Conservation (phyloP, 1,140 invertebrate genomes). For the Thalassaphorura encarpata region DNA sequence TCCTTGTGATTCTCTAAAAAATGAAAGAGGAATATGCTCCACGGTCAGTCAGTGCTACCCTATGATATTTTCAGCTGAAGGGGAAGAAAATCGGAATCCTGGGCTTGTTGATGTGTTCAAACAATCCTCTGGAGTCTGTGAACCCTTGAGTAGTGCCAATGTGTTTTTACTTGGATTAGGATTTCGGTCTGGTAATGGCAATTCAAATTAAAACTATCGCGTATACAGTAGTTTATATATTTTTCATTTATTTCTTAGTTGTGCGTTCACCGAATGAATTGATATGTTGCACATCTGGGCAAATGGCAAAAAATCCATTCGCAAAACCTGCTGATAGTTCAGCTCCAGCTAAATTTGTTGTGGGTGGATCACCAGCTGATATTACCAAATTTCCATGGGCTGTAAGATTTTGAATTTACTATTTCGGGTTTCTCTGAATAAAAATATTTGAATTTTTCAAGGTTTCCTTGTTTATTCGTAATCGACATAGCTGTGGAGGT, state of each 20-base stretch:
- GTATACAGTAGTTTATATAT: too few species aligned
- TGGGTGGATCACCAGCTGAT: neutral
- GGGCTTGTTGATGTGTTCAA: slow-evolving; percentile 4
- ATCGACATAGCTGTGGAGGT: slow-evolving; percentile 1
- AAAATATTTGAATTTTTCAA: too few species aligned
- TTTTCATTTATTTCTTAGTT: neutral
- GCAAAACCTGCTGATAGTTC: too few species aligned
- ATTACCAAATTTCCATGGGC: slow-evolving; percentile 5
- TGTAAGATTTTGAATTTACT: too few species aligned
- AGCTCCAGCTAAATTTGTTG: slow-evolving; percentile 3
- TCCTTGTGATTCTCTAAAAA: slow-evolving; percentile 1
- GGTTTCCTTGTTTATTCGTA: neutral
- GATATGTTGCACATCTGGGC: slow-evolving; percentile 2
- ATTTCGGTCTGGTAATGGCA: too few species aligned
- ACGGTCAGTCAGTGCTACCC: neutral
- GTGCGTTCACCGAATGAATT: neutral
- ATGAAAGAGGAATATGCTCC: neutral
- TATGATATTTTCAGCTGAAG: neutral
- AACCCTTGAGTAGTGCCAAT: too few species aligned
- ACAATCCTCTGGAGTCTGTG: neutral
- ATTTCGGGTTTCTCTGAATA: too few species aligned
- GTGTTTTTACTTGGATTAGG: too few species aligned
- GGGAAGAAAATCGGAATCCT: neutral
- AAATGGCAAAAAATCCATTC: neutral
- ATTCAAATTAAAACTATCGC: too few species aligned